Conservation (phyloP, 2,888 invertebrate genomes). For the Gandaritis pyraliata region DNA sequence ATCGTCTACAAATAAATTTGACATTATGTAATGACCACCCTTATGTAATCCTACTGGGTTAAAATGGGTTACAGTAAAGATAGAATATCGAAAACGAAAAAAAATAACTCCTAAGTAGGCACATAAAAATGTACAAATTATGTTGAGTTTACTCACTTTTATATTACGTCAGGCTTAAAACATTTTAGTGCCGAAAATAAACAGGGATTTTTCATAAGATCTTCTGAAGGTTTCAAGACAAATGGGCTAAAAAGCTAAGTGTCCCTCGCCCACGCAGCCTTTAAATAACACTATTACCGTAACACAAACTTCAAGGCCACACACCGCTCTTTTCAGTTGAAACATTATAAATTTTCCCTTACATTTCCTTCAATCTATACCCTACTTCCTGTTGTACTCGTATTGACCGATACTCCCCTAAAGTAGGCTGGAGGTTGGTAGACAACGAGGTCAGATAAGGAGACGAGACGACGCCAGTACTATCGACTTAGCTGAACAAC, state of each 20-base stretch:
- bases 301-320: not conserved
- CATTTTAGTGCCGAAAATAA: not conserved
- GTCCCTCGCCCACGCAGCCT: not conserved
- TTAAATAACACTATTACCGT: too few species aligned
- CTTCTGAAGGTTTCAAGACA: not conserved
- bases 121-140: not conserved
- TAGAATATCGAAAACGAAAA: not conserved
- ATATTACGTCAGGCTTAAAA: not conserved
- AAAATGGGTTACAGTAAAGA: too few species aligned
- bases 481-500: constrained; percentile 77
- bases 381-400: constrained; percentile 29
- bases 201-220: not conserved
- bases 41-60: too few species aligned
- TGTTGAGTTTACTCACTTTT: too few species aligned
- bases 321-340: not conserved
- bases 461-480: constrained; percentile 78
- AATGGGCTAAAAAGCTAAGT: not conserved
- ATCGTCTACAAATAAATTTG: too few species aligned
- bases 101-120: too few species aligned
- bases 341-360: not conserved
- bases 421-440: constrained; percentile 54
- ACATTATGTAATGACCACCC: too few species aligned
- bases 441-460: constrained; percentile 73
- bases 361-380: constrained; percentile 21
- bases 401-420: constrained; percentile 43